phyloP scores from a whole-genome alignment of 2,797 vertebrate genomes.

The Danio jaintianensis region DNA sequence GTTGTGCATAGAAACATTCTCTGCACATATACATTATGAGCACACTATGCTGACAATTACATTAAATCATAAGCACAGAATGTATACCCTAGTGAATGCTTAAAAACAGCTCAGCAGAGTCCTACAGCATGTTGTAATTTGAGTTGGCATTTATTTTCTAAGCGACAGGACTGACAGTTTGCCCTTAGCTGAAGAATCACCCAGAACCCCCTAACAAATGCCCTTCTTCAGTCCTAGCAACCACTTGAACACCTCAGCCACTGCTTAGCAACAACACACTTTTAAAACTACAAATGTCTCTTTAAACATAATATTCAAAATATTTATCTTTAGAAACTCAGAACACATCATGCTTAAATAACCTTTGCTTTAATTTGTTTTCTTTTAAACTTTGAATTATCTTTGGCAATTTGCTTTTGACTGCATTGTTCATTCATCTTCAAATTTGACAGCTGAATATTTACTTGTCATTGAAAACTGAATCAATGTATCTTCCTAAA shows the following conservation, averaged over 20 bases:
- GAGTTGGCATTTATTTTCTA: not conserved
- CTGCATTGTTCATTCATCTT: not conserved
- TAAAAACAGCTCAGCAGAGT: not conserved
- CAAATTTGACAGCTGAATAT: not conserved
- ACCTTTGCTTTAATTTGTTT: not conserved
- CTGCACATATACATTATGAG: too few species aligned
- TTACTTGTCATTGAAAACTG: not conserved
- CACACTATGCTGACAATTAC: not conserved
- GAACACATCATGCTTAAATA: not conserved
- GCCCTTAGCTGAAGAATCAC: not conserved
- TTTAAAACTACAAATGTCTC: not conserved
- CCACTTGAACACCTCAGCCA: not conserved
- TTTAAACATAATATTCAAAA: not conserved
- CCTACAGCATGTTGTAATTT: not conserved
- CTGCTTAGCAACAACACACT: not conserved
- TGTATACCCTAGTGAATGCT: not conserved
- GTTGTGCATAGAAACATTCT: not conserved
- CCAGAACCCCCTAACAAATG: not conserved
- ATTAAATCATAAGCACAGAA: not conserved
- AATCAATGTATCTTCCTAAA: not conserved
- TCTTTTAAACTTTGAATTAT: not conserved
- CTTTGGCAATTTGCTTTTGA: not conserved
- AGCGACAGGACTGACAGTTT: not conserved
- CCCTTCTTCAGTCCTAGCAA: not conserved
- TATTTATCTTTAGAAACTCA: not conserved